Evolutionary conservation across 2,888 invertebrate genomes (phyloP).

Genomic region (Ophioninae sp.): DNA sequence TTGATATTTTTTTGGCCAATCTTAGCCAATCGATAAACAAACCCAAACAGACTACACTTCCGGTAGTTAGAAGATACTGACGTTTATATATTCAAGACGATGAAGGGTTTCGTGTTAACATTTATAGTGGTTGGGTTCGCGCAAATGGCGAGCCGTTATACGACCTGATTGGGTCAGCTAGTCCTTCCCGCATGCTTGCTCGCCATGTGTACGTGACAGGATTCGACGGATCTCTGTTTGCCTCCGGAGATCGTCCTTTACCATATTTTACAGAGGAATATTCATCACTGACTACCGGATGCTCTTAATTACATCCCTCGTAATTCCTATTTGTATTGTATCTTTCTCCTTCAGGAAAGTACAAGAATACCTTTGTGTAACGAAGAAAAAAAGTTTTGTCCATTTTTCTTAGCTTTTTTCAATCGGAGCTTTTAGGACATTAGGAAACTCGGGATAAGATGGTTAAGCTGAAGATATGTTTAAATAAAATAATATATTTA

Average conservation of each 20-base stretch:
- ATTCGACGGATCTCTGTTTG: constrained; percentile 40
- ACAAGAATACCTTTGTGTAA: not conserved
- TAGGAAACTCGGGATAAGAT: no score
- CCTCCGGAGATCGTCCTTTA: constrained; percentile 14
- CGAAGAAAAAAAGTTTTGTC: not conserved
- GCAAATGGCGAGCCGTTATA: constrained; percentile 19
- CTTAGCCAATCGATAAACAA: not conserved
- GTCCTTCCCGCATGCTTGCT: constrained; percentile 23
- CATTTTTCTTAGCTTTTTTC: not conserved
- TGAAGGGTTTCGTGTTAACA: not conserved
- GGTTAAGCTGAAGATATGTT: no score
- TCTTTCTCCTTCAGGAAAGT: not conserved
- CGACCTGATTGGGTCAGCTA: constrained; percentile 16
- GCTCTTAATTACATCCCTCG: not conserved
- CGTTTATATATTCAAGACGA: not conserved
- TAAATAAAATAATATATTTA: not conserved
- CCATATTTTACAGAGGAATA: constrained; percentile 31
- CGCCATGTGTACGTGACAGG: constrained; percentile 13
- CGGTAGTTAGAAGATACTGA: not conserved
- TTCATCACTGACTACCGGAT: not conserved
- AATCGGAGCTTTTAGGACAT: not conserved
- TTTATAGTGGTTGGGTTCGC: constrained; percentile 3
- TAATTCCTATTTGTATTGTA: not conserved
- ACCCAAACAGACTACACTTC: no score
- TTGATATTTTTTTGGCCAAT: not conserved